Percentiles rank a stretch among this genome's conserved stretches.
Evolutionary conservation across 2,888 invertebrate genomes (phyloP).

Genomic region (Sicus ferrugineus): DNA sequence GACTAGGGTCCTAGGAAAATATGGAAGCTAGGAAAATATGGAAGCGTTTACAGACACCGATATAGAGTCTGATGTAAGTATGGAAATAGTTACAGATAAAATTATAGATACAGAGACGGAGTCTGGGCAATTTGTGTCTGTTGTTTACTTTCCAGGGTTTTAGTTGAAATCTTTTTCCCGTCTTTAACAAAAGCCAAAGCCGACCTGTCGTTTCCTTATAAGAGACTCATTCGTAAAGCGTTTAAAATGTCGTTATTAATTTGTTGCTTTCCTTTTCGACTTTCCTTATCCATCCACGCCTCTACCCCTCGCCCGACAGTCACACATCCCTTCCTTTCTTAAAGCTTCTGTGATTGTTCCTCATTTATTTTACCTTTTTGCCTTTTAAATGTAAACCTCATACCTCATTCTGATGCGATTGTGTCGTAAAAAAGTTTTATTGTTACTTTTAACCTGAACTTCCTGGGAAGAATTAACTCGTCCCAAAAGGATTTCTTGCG

Average conservation of each 20-base stretch:
- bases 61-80: too few species aligned
- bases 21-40: too few species aligned
- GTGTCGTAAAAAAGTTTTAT: slow-evolving; percentile 33
- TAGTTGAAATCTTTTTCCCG: neutral
- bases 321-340: slow-evolving; percentile 21
- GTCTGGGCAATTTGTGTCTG: too few species aligned
- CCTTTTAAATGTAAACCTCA: slow-evolving; percentile 9
- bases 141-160: neutral
- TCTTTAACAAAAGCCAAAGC: neutral
- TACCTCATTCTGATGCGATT: slow-evolving; percentile 23
- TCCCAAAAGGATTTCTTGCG: neutral
- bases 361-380: neutral
- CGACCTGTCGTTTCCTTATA: neutral
- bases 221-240: slow-evolving; percentile 28
- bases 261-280: slow-evolving; percentile 49
- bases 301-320: too few species aligned
- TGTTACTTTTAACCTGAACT: slow-evolving; percentile 24
- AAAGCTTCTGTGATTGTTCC: neutral
- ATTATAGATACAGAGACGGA: neutral
- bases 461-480: slow-evolving; percentile 21
- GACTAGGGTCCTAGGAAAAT: too few species aligned
- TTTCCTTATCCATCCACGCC: too few species aligned
- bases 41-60: too few species aligned
- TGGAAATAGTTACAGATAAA: too few species aligned
- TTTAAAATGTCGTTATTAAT: slow-evolving; percentile 58